These are phyloP conservation scores for Drosophila picticornis DNA, from an alignment of 2,888 invertebrate species.

Conservation along the genomic window DNA sequence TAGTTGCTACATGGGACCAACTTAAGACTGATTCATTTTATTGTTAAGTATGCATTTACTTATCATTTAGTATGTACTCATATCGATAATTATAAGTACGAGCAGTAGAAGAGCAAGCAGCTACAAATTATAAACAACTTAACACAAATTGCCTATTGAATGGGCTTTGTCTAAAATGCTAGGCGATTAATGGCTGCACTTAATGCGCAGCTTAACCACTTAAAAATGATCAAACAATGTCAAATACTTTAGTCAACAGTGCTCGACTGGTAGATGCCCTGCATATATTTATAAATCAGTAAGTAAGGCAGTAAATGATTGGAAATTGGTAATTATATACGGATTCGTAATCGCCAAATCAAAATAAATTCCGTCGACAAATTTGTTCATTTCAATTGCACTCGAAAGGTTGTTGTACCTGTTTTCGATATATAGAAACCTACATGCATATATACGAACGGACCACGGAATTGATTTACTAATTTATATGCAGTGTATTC, in stretches of 20 bases:
- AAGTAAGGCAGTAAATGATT: neutral
- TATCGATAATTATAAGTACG: neutral
- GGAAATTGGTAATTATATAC: neutral
- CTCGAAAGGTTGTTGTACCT: neutral
- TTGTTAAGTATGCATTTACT: neutral
- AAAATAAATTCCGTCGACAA: neutral
- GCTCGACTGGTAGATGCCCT: neutral
- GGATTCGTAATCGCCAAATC: neutral
- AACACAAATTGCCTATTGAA: constrained; percentile 34
- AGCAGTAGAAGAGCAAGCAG: constrained; percentile 41
- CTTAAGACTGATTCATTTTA: neutral
- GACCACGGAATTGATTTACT: neutral
- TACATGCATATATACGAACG: neutral
- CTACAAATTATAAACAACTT: constrained; percentile 54
- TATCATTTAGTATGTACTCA: constrained; percentile 1
- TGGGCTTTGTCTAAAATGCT: constrained; percentile 23
- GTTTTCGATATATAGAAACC: neutral
- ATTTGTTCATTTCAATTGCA: neutral
- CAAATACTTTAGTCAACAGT: no score
- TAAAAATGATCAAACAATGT: neutral
- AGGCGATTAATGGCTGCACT: constrained; percentile 25
- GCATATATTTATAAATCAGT: neutral
- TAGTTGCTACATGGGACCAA: constrained; percentile 4
- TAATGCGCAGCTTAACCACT: constrained; percentile 42
- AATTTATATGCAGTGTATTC: neutral